Evolutionary conservation across 2,888 invertebrate genomes (phyloP), one percentile per base, ranked within the genome.

Genomic region (Strigamia maritima): DNA sequence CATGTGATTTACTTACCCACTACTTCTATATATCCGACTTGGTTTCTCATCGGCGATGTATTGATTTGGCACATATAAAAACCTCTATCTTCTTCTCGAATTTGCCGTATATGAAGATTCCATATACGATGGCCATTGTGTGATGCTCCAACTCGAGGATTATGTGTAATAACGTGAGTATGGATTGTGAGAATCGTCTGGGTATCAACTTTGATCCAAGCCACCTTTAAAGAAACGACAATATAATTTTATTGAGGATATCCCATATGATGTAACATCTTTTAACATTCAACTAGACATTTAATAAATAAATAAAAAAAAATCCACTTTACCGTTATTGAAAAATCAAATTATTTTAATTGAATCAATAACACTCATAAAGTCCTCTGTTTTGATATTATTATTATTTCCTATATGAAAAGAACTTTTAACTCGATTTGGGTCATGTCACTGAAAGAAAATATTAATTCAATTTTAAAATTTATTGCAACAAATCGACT

Each of bases 101-200:
- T 94, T 85, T 93, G 93, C 80, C 92, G 89, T 84, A 95, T 93
- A 86, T 93, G 91, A 80, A 95, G 88, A 86, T 93, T 93, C 95
- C 94, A 95, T 81, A 93, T 94, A 83, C 91, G 90, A 81, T 91
- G 90, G 79, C 93, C 91, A 86, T 95, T 94, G 85, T 83, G 83
- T 8, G 81, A 82, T 19, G 83, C 81, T 10, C 81, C 93, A 84
- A 95, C 94, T 82, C 95, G 90, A 22, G 93, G 92, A 87, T 95
- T 95, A 86, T 95, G 94, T 28, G 94, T 94, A 85, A 95, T 95
- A 81, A 95, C 93, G 85, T 93, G 93, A 87, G 94, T 94, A 86
- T 95, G 95, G 84, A 95, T 95, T 80, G 95, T 94, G 79, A 95
- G 89, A 84, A 95, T 94, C 1, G 95, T 95, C 87, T 95, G 95